These are phyloP conservation scores for Lophotis ruficrista DNA, from an alignment of 2,113 vertebrate species.

Conservation along the genomic window DNA sequence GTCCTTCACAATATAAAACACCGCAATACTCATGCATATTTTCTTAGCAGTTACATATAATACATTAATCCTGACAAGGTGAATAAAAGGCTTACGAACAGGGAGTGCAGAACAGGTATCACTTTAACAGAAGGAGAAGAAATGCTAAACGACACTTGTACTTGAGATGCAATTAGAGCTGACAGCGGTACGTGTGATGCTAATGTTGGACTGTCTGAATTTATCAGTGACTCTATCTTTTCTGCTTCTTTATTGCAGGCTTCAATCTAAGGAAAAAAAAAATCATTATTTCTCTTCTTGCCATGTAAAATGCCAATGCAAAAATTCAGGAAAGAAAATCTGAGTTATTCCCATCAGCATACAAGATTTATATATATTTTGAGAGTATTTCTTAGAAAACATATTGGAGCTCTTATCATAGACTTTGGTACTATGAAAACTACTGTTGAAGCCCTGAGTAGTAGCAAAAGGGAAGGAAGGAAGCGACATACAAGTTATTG, in stretches of 20 bases:
- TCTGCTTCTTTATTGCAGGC: slow-evolving; percentile 98
- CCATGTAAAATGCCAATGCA: not conserved
- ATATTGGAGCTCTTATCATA: not conserved
- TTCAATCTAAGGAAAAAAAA: slow-evolving; percentile 81
- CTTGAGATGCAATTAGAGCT: slow-evolving; percentile 88
- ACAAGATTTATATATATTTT: not conserved
- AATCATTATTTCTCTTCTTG: not conserved
- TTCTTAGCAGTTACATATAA: slow-evolving; percentile 12
- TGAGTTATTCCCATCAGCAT: not conserved
- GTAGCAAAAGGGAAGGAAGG: not conserved
- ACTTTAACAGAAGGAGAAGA: slow-evolving; percentile 64
- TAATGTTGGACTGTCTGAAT: slow-evolving; percentile 92
- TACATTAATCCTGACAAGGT: not conserved
- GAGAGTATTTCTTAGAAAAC: not conserved
- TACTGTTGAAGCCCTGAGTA: not conserved
- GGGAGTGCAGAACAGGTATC: not conserved
- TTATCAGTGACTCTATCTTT: slow-evolving; percentile 96
- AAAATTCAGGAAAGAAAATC: not conserved
- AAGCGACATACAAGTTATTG: rapidly evolving
- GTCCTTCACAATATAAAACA: slow-evolving; percentile 19
- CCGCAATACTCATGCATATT: not conserved
- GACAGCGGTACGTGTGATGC: slow-evolving; percentile 92
- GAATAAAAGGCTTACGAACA: slow-evolving; percentile 64
- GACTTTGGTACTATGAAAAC: not conserved
- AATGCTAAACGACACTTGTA: slow-evolving; percentile 80